Evolutionary conservation across 2,888 invertebrate genomes (phyloP), one percentile per base, ranked within the genome.

Genomic region (Drosophila melanocephala): DNA sequence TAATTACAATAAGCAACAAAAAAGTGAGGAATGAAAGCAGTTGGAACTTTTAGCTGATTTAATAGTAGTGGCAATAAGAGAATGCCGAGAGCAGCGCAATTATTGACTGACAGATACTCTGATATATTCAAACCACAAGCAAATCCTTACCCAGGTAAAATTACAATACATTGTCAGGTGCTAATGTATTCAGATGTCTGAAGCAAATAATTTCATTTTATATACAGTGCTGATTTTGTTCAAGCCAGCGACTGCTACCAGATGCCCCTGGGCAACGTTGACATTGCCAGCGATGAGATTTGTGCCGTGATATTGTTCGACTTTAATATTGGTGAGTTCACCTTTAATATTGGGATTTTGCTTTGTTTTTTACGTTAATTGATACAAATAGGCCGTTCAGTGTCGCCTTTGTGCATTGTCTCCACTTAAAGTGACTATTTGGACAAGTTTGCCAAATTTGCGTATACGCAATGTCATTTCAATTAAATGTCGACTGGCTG

Each of bases 391-490:
- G n/a, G 42, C 19, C 26, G 3, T 30, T 33, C 16, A 44, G 33
- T 33, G 51, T 22, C 4, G 22, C 14, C 16, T 35, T 44, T 44
- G 42, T 53, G 56, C 50, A 63, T 26, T 64, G 57, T 26, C 28
- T 65, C 37, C 30, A 47, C 67, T 67, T 53, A 16, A 47, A 59
- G 56, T n/a, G 52, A n/a, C 32, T 42, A 30, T 60, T 26, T 73
- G 22, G 42, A 19, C 44, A 42, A 35, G 30, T 59, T 14, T 50
- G 69, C 19, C 58, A 39, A 65, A 61, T 71, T 51, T 69, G 79
- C 79, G 85, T 75, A 72, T 82, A 83, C 85, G 85, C 68, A 83
- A 76, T 69, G 66, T 55, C 57, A 76, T 84, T 85, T 79, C 70
- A 83, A 79, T 85, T 71, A 71, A 77, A 72, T 64, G 37, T 37